Conservation (phyloP, 2,797 vertebrate genomes). For the Necrosyrtes monachus region DNA sequence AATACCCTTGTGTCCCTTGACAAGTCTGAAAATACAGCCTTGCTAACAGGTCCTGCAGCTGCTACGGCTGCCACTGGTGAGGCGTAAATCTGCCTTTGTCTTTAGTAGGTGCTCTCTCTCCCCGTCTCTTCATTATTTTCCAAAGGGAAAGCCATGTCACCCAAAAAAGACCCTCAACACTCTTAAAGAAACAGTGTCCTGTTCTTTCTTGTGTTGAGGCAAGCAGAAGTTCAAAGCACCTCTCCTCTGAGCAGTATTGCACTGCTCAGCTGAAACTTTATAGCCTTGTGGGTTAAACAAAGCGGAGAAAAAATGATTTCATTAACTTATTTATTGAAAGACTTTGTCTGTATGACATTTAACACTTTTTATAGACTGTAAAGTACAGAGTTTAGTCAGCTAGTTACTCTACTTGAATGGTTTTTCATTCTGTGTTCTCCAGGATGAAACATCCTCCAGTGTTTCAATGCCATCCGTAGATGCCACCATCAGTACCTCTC, state of each 20-base stretch:
- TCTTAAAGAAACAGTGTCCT: neutral
- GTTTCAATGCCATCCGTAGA: neutral
- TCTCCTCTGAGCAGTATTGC: neutral
- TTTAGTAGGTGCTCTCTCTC: neutral
- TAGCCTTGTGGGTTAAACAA: constrained; percentile 28
- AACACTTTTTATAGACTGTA: constrained; percentile 44
- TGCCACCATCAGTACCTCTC: neutral
- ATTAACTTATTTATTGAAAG: constrained; percentile 49
- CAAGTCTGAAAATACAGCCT: neutral
- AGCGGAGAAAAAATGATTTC: neutral
- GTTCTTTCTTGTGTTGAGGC: neutral
- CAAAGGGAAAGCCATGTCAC: neutral
- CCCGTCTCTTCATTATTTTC: neutral
- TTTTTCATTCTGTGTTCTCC: neutral
- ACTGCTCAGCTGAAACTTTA: constrained; percentile 31
- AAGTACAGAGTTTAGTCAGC: constrained; percentile 38
- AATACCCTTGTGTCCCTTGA: neutral
- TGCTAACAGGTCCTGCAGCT: neutral
- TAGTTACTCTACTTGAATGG: neutral
- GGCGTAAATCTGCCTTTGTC: neutral
- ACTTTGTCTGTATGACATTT: constrained; percentile 13
- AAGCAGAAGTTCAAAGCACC: neutral
- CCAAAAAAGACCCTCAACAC: neutral
- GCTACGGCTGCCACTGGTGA: neutral
- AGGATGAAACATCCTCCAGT: neutral